Evolutionary conservation across 2,797 vertebrate species (phyloP).

Genomic region (Phylloscopus collybita): DNA sequence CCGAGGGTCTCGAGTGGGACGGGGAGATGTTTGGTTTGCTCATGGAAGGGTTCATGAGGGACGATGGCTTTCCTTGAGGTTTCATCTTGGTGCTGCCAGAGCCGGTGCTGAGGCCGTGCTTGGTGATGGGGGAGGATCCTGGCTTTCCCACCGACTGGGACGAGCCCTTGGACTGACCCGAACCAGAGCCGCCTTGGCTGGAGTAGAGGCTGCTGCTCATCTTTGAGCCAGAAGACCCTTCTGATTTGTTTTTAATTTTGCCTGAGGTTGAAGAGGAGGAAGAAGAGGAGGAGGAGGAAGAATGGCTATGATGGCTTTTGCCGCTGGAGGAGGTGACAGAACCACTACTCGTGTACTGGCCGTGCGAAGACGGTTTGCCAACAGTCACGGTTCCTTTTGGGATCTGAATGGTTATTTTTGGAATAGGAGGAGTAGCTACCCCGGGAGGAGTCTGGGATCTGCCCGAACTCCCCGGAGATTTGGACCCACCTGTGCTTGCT

Average conservation of each 20-base stretch:
- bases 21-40: constrained; percentile 97
- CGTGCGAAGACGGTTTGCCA: constrained; percentile 92
- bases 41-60: constrained; percentile 94
- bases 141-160: constrained; percentile 93
- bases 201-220: constrained; percentile 89
- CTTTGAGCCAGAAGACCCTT: constrained; percentile 86
- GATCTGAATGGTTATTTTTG: constrained; percentile 98
- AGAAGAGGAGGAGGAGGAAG: constrained; percentile 86
- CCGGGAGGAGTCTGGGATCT: constrained; percentile 96
- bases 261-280: constrained; percentile 87
- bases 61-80: constrained; percentile 93
- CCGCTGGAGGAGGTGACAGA: constrained; percentile 85
- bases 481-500: constrained; percentile 91
- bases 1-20: constrained; percentile 92
- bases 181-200: constrained; percentile 80
- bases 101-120: constrained; percentile 90
- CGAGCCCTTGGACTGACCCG: constrained; percentile 89
- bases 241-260: constrained; percentile 94
- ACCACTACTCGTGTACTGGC: constrained; percentile 90
- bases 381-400: constrained; percentile 93
- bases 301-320: constrained; percentile 97
- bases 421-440: constrained; percentile 94
- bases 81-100: constrained; percentile 89
- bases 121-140: constrained; percentile 94
- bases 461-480: constrained; percentile 94